A percentile compares a stretch with the other conserved stretches of the same genome.
Evolutionary conservation across 2,113 vertebrate genomes (phyloP).

Genomic region (Caloenas nicobarica): DNA sequence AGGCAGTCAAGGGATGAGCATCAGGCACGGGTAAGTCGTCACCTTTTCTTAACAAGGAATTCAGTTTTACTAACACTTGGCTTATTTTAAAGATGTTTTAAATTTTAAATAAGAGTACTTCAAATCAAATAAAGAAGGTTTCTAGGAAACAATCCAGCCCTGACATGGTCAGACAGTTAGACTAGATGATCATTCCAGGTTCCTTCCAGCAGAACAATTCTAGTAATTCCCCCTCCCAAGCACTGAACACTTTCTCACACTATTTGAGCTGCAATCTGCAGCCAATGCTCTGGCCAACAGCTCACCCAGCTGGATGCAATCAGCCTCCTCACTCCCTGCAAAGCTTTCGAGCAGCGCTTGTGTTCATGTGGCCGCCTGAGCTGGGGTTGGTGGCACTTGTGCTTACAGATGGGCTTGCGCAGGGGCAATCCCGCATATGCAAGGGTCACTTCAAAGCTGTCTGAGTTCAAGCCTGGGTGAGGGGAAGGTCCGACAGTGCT

Average conservation of each 20-base stretch:
- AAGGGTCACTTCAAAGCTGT: not conserved
- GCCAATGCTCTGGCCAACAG: not conserved
- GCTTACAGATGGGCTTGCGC: not conserved
- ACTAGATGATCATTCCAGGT: not conserved
- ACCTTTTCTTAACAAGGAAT: not conserved
- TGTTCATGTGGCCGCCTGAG: not conserved
- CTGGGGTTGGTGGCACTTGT: fast-evolving
- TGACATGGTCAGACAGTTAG: not conserved
- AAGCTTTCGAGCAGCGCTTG: fast-evolving
- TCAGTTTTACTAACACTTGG: not conserved
- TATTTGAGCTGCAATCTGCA: fast-evolving
- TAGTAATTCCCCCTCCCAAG: not conserved
- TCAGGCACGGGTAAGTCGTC: not conserved
- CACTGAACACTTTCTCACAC: not conserved
- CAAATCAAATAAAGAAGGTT: not conserved
- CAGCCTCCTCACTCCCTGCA: not conserved
- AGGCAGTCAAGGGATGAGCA: not conserved
- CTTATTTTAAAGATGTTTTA: not conserved
- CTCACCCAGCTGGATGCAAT: not conserved
- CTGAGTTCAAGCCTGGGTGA: not conserved
- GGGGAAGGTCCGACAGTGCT: not conserved
- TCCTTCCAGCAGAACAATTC: not conserved
- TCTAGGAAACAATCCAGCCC: not conserved
- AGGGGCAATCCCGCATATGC: fast-evolving
- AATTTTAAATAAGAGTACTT: not conserved